phyloP scores from a whole-genome alignment of 2,113 vertebrate species.

The Nestor notabilis region DNA sequence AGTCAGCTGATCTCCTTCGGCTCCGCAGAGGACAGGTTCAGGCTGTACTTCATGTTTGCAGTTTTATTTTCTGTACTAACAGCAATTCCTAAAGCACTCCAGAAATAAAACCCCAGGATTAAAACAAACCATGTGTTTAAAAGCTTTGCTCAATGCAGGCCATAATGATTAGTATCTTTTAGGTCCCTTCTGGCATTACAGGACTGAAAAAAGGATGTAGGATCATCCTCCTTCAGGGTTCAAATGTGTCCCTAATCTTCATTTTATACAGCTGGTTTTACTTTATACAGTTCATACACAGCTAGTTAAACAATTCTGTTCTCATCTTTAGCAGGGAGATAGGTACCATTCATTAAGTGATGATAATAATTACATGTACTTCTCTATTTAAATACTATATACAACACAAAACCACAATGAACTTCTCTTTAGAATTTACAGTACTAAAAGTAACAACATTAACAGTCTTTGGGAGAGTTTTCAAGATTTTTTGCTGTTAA shows the following conservation, averaged over 20 bases:
- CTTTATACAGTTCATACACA: background rate
- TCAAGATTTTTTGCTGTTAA: background rate
- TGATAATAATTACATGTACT: background rate
- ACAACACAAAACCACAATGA: background rate
- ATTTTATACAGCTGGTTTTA: background rate
- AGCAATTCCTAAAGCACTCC: background rate
- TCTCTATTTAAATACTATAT: background rate
- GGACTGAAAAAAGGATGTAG: background rate
- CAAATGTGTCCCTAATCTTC: background rate
- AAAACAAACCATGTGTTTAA: background rate
- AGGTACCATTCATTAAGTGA: background rate
- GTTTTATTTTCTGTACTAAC: background rate
- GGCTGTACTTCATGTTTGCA: background rate
- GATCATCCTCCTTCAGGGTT: background rate
- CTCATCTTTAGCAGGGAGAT: background rate
- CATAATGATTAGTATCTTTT: background rate
- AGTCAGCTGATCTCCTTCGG: background rate
- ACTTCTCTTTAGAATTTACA: background rate
- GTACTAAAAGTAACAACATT: background rate
- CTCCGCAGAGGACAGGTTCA: background rate
- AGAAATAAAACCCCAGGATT: background rate
- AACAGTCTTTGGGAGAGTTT: background rate
- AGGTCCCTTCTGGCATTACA: background rate
- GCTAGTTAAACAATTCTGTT: background rate
- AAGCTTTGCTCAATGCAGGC: background rate